Conservation (phyloP, 1,140 invertebrate genomes). For the Himalopsyche phryganea region DNA sequence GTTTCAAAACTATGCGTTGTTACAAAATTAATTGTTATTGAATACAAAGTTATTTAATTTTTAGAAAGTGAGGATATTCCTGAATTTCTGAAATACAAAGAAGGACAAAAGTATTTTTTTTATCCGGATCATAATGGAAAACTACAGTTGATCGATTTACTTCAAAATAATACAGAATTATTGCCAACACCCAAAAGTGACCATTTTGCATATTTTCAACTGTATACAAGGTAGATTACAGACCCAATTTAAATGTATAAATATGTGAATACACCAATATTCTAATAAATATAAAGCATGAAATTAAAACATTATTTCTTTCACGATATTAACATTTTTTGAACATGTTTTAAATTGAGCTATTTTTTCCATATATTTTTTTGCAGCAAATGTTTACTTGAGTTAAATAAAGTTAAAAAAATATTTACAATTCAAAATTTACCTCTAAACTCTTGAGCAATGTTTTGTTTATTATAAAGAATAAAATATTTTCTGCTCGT, state of each 20-base stretch:
- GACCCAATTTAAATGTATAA: background rate
- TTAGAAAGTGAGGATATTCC: conserved; percentile 9
- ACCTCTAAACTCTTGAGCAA: background rate
- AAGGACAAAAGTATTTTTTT: conserved; percentile 16
- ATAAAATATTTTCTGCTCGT: background rate
- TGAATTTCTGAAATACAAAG: conserved; percentile 29
- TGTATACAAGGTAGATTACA: conserved; percentile 18
- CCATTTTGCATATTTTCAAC: conserved; percentile 3
- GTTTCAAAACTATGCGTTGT: no score
- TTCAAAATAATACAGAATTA: background rate
- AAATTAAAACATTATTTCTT: background rate
- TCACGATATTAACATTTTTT: background rate
- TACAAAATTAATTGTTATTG: no score
- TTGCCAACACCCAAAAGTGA: background rate
- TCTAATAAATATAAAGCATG: background rate
- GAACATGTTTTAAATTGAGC: no score
- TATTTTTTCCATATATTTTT: background rate
- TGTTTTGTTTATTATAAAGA: background rate
- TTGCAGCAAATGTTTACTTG: background rate
- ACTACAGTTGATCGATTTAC: conserved; percentile 6
- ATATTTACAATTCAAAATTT: background rate
- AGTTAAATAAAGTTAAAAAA: background rate
- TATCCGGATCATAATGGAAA: conserved; percentile 12
- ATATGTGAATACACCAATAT: background rate
- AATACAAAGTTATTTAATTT: no score